These are phyloP conservation scores for Larimichthys crocea DNA, from an alignment of 2,113 vertebrate species.

Conservation along the genomic window DNA sequence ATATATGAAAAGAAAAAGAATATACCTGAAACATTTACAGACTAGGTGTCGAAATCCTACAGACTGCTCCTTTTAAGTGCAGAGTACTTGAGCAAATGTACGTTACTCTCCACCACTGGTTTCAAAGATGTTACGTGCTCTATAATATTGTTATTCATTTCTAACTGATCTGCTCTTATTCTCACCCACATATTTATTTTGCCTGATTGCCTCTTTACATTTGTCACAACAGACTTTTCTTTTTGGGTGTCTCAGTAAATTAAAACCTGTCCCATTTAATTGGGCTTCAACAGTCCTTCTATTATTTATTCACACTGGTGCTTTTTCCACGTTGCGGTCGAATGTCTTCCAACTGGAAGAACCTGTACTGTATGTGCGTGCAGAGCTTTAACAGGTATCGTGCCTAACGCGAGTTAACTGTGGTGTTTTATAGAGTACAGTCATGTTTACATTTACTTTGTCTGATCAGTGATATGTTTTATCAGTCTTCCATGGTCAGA, in stretches of 20 bases:
- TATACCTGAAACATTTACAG: neutral
- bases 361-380: too few species aligned
- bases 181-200: neutral
- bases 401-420: neutral
- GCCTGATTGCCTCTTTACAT: too few species aligned
- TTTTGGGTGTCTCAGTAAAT: neutral
- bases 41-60: too few species aligned
- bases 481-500: constrained; percentile 2
- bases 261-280: neutral
- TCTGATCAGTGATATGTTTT: neutral
- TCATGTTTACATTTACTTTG: neutral
- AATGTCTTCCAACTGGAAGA: neutral
- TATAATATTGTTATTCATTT: neutral
- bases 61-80: too few species aligned
- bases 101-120: too few species aligned
- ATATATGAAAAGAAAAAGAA: neutral
- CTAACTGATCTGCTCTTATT: neutral
- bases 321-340: neutral
- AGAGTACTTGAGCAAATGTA: too few species aligned
- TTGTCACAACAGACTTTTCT: neutral
- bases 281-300: neutral
- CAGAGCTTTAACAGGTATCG: neutral
- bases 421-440: neutral
- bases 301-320: neutral
- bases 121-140: neutral